phyloP scores from a whole-genome alignment of 2,113 vertebrate genomes.

The Thomomys bottae region DNA sequence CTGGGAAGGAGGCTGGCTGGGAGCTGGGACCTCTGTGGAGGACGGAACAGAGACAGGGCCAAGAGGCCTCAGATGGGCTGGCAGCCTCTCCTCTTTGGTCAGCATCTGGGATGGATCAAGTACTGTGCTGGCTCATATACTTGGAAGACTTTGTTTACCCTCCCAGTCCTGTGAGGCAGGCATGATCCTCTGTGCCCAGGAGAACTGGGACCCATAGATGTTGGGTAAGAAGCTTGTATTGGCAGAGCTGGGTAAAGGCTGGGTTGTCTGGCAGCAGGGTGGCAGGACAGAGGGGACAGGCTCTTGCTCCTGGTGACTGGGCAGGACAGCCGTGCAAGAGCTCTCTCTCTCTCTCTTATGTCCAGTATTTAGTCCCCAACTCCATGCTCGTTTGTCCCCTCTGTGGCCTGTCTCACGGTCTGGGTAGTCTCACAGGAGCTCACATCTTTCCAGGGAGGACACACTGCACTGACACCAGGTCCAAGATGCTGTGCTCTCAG shows the following conservation, averaged over 20 bases:
- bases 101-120: background rate
- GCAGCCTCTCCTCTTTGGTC: background rate
- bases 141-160: accelerated
- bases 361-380: background rate
- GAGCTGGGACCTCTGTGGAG: background rate
- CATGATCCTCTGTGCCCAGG: accelerated
- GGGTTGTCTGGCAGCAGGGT: background rate
- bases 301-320: background rate
- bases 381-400: too few relatives aligned
- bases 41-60: background rate
- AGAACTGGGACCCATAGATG: background rate
- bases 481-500: background rate
- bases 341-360: background rate
- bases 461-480: background rate
- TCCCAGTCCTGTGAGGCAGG: background rate
- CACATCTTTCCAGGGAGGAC: background rate
- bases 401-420: accelerated
- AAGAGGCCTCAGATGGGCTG: background rate
- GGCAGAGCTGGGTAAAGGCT: background rate
- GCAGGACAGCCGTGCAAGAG: accelerated
- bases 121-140: accelerated
- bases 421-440: too few relatives aligned
- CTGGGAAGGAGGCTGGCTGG: background rate
- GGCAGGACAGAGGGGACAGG: background rate
- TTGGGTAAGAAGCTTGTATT: accelerated